Percentiles rank a stretch among this genome's conserved stretches.
These are phyloP conservation scores for Osmerus eperlanus DNA, from an alignment of 2,113 vertebrate species.

Conservation along the genomic window DNA sequence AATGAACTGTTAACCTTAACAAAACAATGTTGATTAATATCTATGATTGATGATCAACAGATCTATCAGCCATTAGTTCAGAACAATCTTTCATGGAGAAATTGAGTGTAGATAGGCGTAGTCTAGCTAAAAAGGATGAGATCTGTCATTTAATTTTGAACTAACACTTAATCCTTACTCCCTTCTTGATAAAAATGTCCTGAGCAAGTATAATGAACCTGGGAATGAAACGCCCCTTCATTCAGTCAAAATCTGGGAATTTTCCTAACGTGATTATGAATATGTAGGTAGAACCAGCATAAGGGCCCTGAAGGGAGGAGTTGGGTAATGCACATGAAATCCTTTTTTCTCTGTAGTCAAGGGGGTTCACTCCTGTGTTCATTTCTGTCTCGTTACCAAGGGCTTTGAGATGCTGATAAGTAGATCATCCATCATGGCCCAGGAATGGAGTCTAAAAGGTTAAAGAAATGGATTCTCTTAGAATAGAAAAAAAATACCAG, in stretches of 20 bases:
- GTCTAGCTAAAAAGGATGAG: slow-evolving; percentile 43
- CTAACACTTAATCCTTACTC: slow-evolving; percentile 56
- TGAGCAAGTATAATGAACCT: slow-evolving; percentile 25
- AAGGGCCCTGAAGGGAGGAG: slow-evolving; percentile 25
- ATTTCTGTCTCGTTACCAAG: slow-evolving; percentile 69
- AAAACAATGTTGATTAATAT: no score
- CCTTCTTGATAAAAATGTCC: slow-evolving; percentile 53
- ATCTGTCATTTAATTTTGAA: slow-evolving; percentile 46
- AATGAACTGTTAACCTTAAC: no score
- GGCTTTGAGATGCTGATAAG: slow-evolving; percentile 57
- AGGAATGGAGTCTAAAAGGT: slow-evolving; percentile 66
- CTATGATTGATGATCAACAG: no score
- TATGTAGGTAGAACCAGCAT: slow-evolving; percentile 11
- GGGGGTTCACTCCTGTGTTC: slow-evolving; percentile 55
- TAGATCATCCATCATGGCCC: slow-evolving; percentile 67
- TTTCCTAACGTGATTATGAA: slow-evolving; percentile 5
- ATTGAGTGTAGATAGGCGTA: background rate
- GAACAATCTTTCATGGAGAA: no score
- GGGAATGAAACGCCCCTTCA: slow-evolving; percentile 32
- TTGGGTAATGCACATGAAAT: slow-evolving; percentile 36
- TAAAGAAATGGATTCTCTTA: slow-evolving; percentile 63
- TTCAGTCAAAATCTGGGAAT: slow-evolving; percentile 5
- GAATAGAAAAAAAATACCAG: slow-evolving; percentile 51
- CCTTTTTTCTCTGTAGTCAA: slow-evolving; percentile 23
- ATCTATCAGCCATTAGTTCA: no score